phyloP scores from a whole-genome alignment of 2,797 vertebrate species.

The Benthosema pterotum region DNA sequence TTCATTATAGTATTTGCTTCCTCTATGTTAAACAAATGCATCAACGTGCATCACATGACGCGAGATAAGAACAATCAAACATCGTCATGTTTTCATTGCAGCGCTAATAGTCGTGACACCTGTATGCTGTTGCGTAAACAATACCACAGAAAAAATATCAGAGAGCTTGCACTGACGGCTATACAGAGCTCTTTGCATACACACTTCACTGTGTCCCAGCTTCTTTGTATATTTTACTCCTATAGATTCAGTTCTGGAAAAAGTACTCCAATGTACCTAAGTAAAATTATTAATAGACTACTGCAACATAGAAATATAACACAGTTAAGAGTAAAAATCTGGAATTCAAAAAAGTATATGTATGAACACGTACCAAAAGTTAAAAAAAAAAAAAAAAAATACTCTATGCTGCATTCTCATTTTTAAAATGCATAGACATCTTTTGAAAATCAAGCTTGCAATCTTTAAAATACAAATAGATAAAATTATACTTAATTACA shows the following conservation, averaged over 20 bases:
- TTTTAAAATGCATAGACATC: too few species aligned
- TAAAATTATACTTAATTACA: too few species aligned
- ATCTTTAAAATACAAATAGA: too few species aligned
- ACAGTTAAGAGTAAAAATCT: too few species aligned
- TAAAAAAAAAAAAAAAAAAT: too few species aligned
- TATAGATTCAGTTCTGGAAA: background rate
- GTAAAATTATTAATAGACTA: too few species aligned
- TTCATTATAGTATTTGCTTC: slow-evolving; percentile 35
- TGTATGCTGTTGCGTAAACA: slow-evolving; percentile 7
- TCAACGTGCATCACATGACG: background rate
- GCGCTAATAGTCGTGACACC: slow-evolving; percentile 23
- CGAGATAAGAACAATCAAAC: slow-evolving; percentile 5
- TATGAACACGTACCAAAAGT: too few species aligned
- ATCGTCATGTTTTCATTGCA: background rate
- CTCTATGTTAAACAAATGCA: slow-evolving; percentile 40
- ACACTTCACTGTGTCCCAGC: background rate
- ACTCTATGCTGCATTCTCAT: too few species aligned
- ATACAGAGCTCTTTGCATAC: background rate
- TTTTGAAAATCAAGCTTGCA: too few species aligned
- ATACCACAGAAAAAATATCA: slow-evolving; percentile 1
- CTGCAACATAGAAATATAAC: too few species aligned
- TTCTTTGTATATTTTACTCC: background rate
- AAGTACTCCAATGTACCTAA: too few species aligned
- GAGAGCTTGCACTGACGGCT: background rate
- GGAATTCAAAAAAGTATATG: too few species aligned